Base-by-base conservation (phyloP, 2,797 vertebrate species). In the Zalophus californianus region DNA sequence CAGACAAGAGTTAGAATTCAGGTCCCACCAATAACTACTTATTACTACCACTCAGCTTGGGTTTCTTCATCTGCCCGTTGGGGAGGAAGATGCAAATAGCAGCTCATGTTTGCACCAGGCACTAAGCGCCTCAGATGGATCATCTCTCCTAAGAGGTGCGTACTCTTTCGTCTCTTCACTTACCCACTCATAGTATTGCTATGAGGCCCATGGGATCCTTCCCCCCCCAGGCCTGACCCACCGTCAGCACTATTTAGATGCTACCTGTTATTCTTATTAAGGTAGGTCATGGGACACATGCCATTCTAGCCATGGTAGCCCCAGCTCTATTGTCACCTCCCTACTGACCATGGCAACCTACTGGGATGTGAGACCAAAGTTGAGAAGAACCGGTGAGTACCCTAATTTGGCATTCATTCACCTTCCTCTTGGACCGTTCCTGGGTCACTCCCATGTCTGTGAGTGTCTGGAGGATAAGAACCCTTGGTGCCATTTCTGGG, bases 401-500 rank as follows among this genome's bases (percentile, higher is more conserved):
- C 0, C n/a, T 29, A 10, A n/a, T 11, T 29, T 6, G 14, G 12
- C 12, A 52, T 38, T 60, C 60, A 58, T 77, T 70, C 73, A 16
- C 44, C 29, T 23, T 79, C 68, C 1, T 20, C 56, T 89, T 62
- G 44, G 11, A 86, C 60, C 52, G 18, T 27, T 62, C 2, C 20
- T 21, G 38, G 27, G 35, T 48, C 21, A 32, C n/a, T 93, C 70
- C 50, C 0, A 0, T 79, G 15, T n/a, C 32, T 29, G 0, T 56
- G 4, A 29, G 5, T 25, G 12, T 78, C 86, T 68, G 16, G 23
- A 94, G 52, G 50, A 27, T 50, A 7, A 87, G 72, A 77, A 48
- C 41, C 13, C 27, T n/a, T 14, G 6, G 21, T 25, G 32, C 68
- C 52, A 20, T 3, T 35, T 62, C 16, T 13, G 38, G 66, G 27